Evolutionary conservation across 1,140 invertebrate species (phyloP), one percentile per base, ranked within the genome.

Genomic region (Armadillidium nasatum): DNA sequence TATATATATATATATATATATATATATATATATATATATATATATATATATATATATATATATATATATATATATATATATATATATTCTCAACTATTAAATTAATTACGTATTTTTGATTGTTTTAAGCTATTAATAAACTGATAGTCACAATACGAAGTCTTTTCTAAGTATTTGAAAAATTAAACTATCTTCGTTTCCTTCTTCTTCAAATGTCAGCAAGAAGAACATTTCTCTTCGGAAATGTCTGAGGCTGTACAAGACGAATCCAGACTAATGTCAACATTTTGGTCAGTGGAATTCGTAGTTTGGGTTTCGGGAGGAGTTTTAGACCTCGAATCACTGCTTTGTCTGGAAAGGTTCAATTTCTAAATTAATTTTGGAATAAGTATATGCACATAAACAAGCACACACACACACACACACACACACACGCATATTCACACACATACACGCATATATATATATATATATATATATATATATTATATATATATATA

Each of bases 241-340:
- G 77, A 78, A 13, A 74, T 78, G 77, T 78, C 77, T 7, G 77
- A 78, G 4, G 77, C 77, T 22, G 75, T 78, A 74, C 77, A 78
- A 44, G 77, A 78, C n/a, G n/a, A n/a, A 33, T 78, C 77, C 7
- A 67, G 67, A 44, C 46, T 71, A 0, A 44, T 10, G 33, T 78
- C 77, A 22, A 33, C 74, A 44, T 22, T 33, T n/a, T 46, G 19
- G 44, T 78, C 77, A 50, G 46, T 50, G 0, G 22, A 22, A 22
- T 71, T 43, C 11, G 69, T 22, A n/a, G 33, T 44, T 50, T 76
- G 75, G 70, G 75, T 66, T 22, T 78, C 77, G 23, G 46, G 70
- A 13, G 77, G 60, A 33, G 71, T 78, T 45, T n/a, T 44, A 15
- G 43, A 70, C 43, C 21, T 7, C 7, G 13, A 19, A 10, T 22